Conservation (phyloP, 2,797 vertebrate species). For the Caiman crocodilus region DNA sequence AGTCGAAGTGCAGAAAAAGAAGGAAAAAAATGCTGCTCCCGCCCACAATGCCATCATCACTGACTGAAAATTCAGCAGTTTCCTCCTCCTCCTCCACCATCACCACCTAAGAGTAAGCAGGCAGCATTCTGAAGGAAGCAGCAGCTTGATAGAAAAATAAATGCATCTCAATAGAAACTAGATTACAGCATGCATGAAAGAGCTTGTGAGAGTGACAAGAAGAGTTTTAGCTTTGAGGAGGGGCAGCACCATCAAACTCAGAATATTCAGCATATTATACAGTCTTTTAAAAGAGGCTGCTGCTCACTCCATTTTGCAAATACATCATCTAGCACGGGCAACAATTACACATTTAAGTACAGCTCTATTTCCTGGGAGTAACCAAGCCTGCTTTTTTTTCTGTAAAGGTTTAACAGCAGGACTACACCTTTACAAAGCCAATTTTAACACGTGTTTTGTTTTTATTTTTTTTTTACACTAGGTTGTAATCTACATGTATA, state of each 20-base stretch:
- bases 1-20: slow-evolving; percentile 1
- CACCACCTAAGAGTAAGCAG: slow-evolving; percentile 44
- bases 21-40: slow-evolving; percentile 51
- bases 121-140: neutral
- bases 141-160: neutral
- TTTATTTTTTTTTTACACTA: too few species aligned
- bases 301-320: neutral
- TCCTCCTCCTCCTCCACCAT: slow-evolving; percentile 39
- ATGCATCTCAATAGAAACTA: neutral
- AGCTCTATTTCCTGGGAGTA: accelerated
- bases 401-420: neutral
- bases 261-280: neutral
- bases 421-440: neutral
- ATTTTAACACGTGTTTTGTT: neutral
- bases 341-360: accelerated
- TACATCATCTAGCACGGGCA: accelerated
- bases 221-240: neutral
- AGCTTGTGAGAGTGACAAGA: neutral
- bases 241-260: neutral
- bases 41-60: slow-evolving; percentile 75
- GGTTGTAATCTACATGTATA: neutral
- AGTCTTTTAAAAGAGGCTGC: neutral
- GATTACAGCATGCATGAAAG: neutral
- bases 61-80: slow-evolving; percentile 7
- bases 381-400: accelerated